phyloP scores from a whole-genome alignment of 2,113 vertebrate species.

The Platanista minor region DNA sequence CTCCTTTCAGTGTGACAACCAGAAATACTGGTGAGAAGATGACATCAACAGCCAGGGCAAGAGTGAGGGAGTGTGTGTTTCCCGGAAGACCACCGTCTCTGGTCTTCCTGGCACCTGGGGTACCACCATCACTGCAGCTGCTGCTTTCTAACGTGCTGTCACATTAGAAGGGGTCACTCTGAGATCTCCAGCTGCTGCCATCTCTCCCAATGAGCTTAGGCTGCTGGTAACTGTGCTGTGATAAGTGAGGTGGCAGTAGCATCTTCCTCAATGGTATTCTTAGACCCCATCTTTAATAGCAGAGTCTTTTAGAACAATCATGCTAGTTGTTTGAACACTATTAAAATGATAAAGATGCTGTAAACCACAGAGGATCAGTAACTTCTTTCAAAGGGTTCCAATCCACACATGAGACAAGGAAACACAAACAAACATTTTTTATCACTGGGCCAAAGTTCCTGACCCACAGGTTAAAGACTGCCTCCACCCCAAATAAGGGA shows the following conservation, averaged over 20 bases:
- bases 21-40: neutral
- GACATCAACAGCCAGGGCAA: neutral
- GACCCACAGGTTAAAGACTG: neutral
- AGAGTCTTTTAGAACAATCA: neutral
- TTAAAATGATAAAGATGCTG: conserved; percentile 50
- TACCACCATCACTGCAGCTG: neutral
- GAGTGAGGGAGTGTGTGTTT: neutral
- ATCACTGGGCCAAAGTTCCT: neutral
- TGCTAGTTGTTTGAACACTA: neutral
- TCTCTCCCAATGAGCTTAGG: neutral
- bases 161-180: neutral
- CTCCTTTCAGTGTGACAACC: neutral
- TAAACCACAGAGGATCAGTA: conserved; percentile 34
- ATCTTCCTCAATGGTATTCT: neutral
- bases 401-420: neutral
- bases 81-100: neutral
- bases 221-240: neutral
- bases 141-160: too few species aligned
- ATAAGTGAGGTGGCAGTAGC: neutral
- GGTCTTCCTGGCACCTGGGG: neutral
- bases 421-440: conserved; percentile 42
- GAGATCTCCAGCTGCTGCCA: neutral
- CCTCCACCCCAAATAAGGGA: neutral
- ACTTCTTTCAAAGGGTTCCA: conserved; percentile 9
- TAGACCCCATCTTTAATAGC: neutral